Percentiles rank a stretch among this genome's conserved stretches.
Conservation (phyloP, 2,888 invertebrate species). For the Leptothorax acervorum region DNA sequence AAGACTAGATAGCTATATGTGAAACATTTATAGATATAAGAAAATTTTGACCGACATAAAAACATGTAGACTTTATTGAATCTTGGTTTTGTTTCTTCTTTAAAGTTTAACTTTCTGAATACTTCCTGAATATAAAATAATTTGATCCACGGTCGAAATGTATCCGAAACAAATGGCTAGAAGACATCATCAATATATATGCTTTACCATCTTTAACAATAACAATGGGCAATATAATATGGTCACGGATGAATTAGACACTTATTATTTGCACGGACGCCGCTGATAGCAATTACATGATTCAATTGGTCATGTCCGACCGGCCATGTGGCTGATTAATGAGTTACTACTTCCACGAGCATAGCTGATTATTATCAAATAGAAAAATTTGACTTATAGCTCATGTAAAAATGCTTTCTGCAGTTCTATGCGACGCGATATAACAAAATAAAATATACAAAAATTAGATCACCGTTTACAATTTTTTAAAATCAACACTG, state of each 20-base stretch:
- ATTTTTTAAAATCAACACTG: not conserved
- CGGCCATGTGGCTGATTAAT: slow-evolving; percentile 25
- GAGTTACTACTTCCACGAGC: not conserved
- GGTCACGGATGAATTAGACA: slow-evolving; percentile 22
- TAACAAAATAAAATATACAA: not conserved
- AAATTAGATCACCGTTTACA: not conserved
- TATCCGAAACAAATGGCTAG: not conserved
- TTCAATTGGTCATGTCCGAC: slow-evolving; percentile 26
- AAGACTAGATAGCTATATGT: not conserved
- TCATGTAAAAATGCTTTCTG: not conserved
- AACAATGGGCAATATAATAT: slow-evolving; percentile 36
- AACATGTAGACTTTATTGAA: not conserved
- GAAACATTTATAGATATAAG: not conserved
- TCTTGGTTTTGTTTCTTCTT: not conserved
- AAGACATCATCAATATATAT: not conserved
- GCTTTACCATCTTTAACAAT: not conserved
- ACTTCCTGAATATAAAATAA: not conserved
- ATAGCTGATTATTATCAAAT: not conserved
- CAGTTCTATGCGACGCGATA: not conserved
- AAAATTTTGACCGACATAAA: too few species aligned
- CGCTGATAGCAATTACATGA: slow-evolving; percentile 30
- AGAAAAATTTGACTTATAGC: not conserved
- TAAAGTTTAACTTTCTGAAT: not conserved
- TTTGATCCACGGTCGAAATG: not conserved
- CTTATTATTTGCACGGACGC: slow-evolving; percentile 37